Base-by-base conservation (phyloP, 1,140 invertebrate genomes). In the Bombyx mori region DNA sequence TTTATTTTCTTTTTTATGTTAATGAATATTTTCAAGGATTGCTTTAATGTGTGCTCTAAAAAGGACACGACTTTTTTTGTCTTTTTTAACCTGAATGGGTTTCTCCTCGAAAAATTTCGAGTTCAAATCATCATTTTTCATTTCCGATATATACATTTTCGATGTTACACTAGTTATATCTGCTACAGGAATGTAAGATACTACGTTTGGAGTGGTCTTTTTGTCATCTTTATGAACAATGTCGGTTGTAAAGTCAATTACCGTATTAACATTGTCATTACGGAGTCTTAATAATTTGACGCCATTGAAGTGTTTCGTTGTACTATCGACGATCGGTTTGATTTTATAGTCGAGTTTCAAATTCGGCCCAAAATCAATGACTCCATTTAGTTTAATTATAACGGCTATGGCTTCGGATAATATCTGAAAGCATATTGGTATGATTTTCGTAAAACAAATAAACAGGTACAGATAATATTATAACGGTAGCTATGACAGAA, bases 21-120 rank as follows among this genome's bases (percentile, higher is more conserved):
- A 46, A 69, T 62, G 26, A 76, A 72, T 6, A 71, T 51, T 56
- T 66, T 63, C n/a, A 71, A 35, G 0, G 65, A 58, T 52, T 73
- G 68, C 44, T 68, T 66, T 44, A 57, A 71, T 8, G 73, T 56
- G 8, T 73, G 63, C 8, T 54, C 44, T 0, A 56, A 68, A 12
- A 73, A 75, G 8, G 60, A 57, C 2, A 58, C 56, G 7, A 71
- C 60, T 56, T 67, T 69, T 69, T 0, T 42, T 8, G 18, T 75
- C 63, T 1, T 73, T 59, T 46, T 64, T 69, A 0, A 75, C 56
- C 54, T 57, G 22, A 45, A 58, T 49, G 8, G 51, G 18, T 26
- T 48, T 60, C 1, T 7, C 43, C 5, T 55, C 56, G 2, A 59
- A 52, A 9, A 44, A 46, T 10, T 44, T 44, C 0, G 44, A 8